Evolutionary conservation across 2,888 invertebrate genomes (phyloP).

Genomic region (Flabesymbios commensalis): DNA sequence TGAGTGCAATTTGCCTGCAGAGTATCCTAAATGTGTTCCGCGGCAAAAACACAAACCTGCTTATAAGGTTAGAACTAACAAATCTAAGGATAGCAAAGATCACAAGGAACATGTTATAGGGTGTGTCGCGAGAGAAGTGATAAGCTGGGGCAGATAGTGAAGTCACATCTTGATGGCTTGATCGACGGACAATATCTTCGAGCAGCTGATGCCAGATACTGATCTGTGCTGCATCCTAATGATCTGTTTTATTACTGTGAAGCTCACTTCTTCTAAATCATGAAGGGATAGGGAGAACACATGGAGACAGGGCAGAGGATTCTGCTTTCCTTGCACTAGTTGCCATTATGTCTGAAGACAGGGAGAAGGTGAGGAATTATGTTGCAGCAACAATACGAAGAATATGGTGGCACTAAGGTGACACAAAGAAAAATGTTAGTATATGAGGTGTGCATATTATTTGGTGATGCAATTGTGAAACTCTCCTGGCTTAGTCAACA

Average conservation of each 20-base stretch:
- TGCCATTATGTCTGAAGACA: no score
- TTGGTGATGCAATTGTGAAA: neutral
- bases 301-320: no score
- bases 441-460: neutral
- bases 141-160: neutral
- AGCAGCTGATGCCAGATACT: no score
- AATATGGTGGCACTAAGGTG: neutral
- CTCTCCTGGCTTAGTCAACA: neutral
- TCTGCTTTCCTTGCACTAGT: no score
- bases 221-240: no score
- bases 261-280: no score
- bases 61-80: neutral
- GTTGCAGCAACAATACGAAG: no score
- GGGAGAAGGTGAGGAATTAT: no score
- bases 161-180: neutral
- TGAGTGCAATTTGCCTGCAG: no score
- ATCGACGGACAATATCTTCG: no score
- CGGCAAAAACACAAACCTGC: neutral
- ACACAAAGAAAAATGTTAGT: neutral
- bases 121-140: neutral
- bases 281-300: no score
- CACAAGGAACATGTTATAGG: neutral
- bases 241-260: no score
- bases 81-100: neutral
- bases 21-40: neutral